A percentile compares a stretch with the other conserved stretches of the same genome.
These are phyloP conservation scores for Hemiprocne comata DNA, from an alignment of 2,113 vertebrate species.

Conservation along the genomic window DNA sequence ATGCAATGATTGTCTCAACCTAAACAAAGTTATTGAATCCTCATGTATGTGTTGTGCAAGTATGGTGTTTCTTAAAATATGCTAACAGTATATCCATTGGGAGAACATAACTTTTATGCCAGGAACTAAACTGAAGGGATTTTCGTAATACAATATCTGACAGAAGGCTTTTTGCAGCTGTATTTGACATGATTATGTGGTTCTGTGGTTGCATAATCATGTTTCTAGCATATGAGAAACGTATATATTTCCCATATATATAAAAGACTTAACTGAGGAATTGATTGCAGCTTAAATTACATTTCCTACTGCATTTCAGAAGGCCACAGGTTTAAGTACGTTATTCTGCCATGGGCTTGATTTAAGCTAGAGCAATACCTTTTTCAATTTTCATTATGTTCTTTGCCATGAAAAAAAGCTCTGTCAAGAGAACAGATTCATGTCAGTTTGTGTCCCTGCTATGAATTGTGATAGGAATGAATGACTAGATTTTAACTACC, in stretches of 20 bases:
- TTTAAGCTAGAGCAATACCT: constrained; percentile 21
- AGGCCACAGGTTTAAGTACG: constrained; percentile 27
- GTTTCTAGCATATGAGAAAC: constrained; percentile 26
- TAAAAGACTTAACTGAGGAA: constrained; percentile 5
- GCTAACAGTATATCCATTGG: neutral
- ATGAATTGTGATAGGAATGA: constrained; percentile 2
- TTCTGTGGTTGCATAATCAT: constrained; percentile 35
- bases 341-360: constrained; percentile 32
- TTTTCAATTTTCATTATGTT: constrained; percentile 53
- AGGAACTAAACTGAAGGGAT: constrained; percentile 31
- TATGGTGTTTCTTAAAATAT: neutral
- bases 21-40: neutral
- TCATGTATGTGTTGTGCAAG: neutral
- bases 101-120: constrained; percentile 13
- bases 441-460: constrained; percentile 25
- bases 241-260: constrained; percentile 31
- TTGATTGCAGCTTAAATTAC: constrained; percentile 36
- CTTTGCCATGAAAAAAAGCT: constrained; percentile 36
- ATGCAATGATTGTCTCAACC: neutral
- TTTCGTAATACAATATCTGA: constrained; percentile 19
- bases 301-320: constrained; percentile 27
- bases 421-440: constrained; percentile 23
- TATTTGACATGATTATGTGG: constrained; percentile 13
- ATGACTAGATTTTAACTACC: neutral
- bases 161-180: constrained; percentile 21